These are phyloP conservation scores for Podarcis cretensis DNA, from an alignment of 2,113 vertebrate species.

Conservation along the genomic window DNA sequence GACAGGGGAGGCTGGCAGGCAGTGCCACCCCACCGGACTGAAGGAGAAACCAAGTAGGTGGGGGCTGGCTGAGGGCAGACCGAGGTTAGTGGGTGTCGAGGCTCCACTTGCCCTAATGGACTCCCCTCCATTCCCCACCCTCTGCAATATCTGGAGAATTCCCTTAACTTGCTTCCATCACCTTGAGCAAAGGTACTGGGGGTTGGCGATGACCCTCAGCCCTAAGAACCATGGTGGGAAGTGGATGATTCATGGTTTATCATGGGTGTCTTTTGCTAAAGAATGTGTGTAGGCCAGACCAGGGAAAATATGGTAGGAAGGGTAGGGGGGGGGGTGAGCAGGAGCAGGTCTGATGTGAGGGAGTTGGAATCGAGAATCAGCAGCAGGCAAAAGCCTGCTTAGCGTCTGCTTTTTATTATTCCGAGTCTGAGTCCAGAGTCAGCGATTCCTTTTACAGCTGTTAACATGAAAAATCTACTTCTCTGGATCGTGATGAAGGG, in stretches of 20 bases:
- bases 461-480: constrained; percentile 23
- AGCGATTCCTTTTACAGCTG: constrained; percentile 18
- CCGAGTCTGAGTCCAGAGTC: neutral
- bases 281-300: neutral
- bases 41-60: too few species aligned
- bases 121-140: too few species aligned
- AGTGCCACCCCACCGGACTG: too few species aligned
- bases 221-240: neutral
- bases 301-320: too few species aligned
- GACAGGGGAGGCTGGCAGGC: too few species aligned
- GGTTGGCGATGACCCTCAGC: neutral
- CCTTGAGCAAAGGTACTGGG: neutral
- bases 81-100: too few species aligned
- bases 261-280: neutral
- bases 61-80: too few species aligned
- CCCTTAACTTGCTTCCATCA: neutral
- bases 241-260: neutral
- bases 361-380: neutral
- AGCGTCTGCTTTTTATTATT: neutral
- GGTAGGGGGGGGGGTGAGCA: too few species aligned
- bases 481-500: neutral
- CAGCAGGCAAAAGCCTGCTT: neutral
- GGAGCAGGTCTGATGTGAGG: neutral
- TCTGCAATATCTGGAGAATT: too few species aligned
- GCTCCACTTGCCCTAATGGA: too few species aligned